Evolutionary conservation across 2,888 invertebrate species (phyloP).

Genomic region (Drosophila fungiperda): DNA sequence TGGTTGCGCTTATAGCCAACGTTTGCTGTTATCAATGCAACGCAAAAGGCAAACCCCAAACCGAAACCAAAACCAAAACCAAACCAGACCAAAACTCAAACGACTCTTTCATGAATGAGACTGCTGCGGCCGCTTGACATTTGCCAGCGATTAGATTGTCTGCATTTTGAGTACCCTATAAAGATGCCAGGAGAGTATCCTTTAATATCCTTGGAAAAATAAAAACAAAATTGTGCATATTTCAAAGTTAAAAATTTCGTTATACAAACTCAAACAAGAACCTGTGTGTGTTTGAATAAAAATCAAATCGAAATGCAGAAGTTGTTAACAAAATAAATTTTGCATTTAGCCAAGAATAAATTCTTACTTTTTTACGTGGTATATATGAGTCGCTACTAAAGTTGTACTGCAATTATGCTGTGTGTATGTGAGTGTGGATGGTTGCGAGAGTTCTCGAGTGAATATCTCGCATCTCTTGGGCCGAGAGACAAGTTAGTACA

Average conservation of each 20-base stretch:
- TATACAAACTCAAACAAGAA: neutral
- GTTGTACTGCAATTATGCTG: neutral
- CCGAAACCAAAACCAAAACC: slow-evolving; percentile 8
- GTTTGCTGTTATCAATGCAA: slow-evolving; percentile 57
- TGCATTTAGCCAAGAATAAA: neutral
- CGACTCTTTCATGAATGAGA: slow-evolving; percentile 59
- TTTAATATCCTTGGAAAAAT: neutral
- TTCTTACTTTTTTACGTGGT: slow-evolving; percentile 7
- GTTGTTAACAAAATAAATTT: neutral
- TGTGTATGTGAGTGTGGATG: neutral
- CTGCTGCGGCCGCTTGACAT: slow-evolving; percentile 59
- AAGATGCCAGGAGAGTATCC: neutral
- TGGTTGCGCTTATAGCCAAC: slow-evolving; percentile 21
- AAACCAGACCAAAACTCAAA: slow-evolving; percentile 11
- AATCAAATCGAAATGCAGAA: neutral
- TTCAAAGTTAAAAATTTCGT: neutral
- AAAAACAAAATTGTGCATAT: neutral
- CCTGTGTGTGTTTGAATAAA: neutral
- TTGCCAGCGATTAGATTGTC: slow-evolving; percentile 74
- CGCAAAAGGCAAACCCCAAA: slow-evolving; percentile 21
- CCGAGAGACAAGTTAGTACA: slow-evolving; percentile 55
- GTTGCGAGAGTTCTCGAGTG: slow-evolving; percentile 11
- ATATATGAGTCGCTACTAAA: slow-evolving; percentile 6
- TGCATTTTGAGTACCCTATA: slow-evolving; percentile 38
- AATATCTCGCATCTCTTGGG: slow-evolving; percentile 13